A percentile compares a stretch with the other conserved stretches of the same genome.
Evolutionary conservation across 2,113 vertebrate species (phyloP).

Genomic region (Cyprichromis sp.): DNA sequence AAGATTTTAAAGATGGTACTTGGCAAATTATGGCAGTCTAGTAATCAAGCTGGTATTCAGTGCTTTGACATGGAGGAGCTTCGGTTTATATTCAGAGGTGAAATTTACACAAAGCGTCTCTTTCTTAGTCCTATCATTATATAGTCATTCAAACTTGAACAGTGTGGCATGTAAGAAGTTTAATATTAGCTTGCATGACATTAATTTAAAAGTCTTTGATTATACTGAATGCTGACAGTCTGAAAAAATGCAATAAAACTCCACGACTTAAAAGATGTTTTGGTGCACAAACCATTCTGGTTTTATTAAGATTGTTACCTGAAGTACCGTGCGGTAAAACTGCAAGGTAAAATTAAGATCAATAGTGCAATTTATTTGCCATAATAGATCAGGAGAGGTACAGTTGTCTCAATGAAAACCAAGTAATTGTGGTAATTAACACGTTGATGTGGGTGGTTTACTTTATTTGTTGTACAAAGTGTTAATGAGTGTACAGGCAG

Average conservation of each 20-base stretch:
- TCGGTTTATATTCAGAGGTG: not conserved
- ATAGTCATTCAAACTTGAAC: not conserved
- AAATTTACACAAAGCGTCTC: not conserved
- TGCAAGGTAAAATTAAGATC: not conserved
- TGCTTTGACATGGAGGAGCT: not conserved
- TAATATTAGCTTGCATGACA: not conserved
- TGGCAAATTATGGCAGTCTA: not conserved
- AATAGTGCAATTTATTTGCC: not conserved
- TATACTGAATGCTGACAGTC: not conserved
- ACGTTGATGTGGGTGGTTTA: conserved; percentile 44
- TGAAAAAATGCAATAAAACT: not conserved
- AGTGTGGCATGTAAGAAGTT: not conserved
- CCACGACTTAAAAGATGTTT: not conserved
- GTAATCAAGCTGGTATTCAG: not conserved
- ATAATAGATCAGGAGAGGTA: conserved; percentile 5
- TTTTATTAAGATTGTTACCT: not conserved
- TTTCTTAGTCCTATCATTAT: not conserved
- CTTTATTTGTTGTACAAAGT: conserved; percentile 58
- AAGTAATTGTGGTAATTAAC: conserved; percentile 33
- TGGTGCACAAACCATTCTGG: not conserved
- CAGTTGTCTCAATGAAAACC: not conserved
- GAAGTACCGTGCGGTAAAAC: not conserved
- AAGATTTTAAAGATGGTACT: not conserved
- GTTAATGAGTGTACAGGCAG: conserved; percentile 50
- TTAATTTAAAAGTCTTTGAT: not conserved